Base-by-base conservation (phyloP, 2,797 vertebrate genomes). In the Nasua narica region DNA sequence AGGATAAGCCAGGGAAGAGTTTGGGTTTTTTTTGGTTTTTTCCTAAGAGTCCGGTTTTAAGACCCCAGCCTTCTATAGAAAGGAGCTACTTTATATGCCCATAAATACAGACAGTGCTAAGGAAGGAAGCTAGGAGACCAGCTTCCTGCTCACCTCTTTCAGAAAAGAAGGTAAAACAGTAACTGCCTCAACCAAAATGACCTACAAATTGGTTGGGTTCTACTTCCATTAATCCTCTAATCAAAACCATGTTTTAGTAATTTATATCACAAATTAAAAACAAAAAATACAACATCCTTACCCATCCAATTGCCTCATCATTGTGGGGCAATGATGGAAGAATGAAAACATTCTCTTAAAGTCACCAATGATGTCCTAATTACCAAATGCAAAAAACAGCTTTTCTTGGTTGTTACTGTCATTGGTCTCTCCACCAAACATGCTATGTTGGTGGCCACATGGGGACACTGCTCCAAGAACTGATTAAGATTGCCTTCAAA, bases 161-260 rank as follows among this genome's bases (percentile, higher is more conserved):
- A 88, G 78, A 29, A 94, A 95, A 84, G 37, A 90, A 86, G 14
- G 18, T 25, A 87, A 95, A 87, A 43, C 32, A 84, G 18, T 60
- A 83, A 48, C 18, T 74, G 60, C 65, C 23, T 88, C 82, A 95
- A 82, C 14, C 60, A 96, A 93, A 94, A 93, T 92, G 29, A 62
- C 5, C 37, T 60, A 77, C 2, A 5, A 74, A 56, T 94, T 77
- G 81, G 19, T 2, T 83, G 23, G 67, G 84, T 67, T 93, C 43
- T 50, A 89, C 29, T 58, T 93, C 56, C 50, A 54, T 0, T 91
- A 56, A 89, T 82, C 15, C 27, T 81, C 48, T 91, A 37, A 35
- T 87, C n/a, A 90, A 79, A 87, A 70, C 23, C 29, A 65, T 54
- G 29, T 37, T 93, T 91, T 62, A 77, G 60, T 43, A 86, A 86